Base-by-base conservation (phyloP, 2,888 invertebrate genomes). In the Drosophila trichaetosa region DNA sequence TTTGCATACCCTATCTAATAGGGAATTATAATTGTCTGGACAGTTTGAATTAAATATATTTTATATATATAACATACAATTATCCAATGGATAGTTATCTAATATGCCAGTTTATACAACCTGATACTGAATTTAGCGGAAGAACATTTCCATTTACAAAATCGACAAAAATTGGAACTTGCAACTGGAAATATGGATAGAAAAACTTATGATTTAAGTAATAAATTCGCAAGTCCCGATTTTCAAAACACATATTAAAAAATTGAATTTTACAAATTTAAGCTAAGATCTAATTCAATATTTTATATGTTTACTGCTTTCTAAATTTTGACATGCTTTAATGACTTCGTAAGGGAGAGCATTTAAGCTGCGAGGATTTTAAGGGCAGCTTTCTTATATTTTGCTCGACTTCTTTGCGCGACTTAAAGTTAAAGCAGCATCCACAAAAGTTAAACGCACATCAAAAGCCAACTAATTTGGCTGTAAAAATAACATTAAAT, bases 401-500 rank as follows among this genome's bases (percentile, higher is more conserved):
- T 49, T 21, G 16, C 33, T 31, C 52, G 31, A 31, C 61, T 56
- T 31, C 48, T 46, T 46, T 68, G 33, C 2, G 13, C 57, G 54
- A 46, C 74, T 72, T 68, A 52, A 82, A 76, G 82, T 69, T 70
- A 56, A 64, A 58, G 66, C 76, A 61, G 62, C 48, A 31, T 54
- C 36, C 51, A 48, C 54, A 59, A 64, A 82, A 75, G 87, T 83
- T 87, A 76, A 87, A 66, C 73, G 73, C 77, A 87, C 89, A 88
- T 88, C 90, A 84, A 87, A 84, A 87, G 86, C 80, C 83, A 90
- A 90, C 88, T 89, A 89, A 90, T 89, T 89, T 87, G 83, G 77
- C 79, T 87, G 76, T 90, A 90, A 87, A 89, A 89, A 89, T 85
- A 87, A 87, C 85, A 90, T 89, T 89, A 89, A 89, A 90, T 87